Conservation (phyloP, 2,888 invertebrate genomes). For the Pelosia muscerda region DNA sequence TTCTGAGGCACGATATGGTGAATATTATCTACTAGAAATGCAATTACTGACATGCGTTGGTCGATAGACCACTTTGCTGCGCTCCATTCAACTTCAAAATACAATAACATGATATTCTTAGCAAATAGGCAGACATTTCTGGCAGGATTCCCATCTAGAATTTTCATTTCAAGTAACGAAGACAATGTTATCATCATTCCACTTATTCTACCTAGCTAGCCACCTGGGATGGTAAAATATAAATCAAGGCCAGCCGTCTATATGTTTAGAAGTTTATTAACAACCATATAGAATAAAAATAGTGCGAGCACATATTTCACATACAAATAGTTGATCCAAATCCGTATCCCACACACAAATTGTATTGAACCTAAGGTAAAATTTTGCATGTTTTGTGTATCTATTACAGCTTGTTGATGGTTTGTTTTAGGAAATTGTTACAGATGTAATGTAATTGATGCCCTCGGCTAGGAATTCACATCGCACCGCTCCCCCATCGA, state of each 20-base stretch:
- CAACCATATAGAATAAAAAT: neutral
- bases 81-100: no score
- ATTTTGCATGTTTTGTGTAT: conserved; percentile 4
- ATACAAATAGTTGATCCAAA: neutral
- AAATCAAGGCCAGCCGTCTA: neutral
- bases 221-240: neutral
- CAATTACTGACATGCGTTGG: no score
- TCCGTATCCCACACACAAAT: conserved; percentile 3
- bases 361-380: neutral
- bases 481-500: neutral
- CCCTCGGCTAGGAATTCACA: neutral
- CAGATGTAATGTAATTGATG: conserved; percentile 1
- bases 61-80: no score
- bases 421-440: conserved; percentile 4
- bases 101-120: no score
- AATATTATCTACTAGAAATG: no score
- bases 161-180: neutral
- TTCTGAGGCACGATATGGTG: no score
- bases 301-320: neutral
- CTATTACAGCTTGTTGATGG: conserved; percentile 2
- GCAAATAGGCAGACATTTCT: neutral
- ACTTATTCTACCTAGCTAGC: neutral
- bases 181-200: neutral
- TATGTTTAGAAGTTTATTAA: conserved; percentile 1
- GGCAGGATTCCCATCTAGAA: neutral